Evolutionary conservation across 2,797 vertebrate genomes (phyloP).

Genomic region (Arctocebus calabarensis): DNA sequence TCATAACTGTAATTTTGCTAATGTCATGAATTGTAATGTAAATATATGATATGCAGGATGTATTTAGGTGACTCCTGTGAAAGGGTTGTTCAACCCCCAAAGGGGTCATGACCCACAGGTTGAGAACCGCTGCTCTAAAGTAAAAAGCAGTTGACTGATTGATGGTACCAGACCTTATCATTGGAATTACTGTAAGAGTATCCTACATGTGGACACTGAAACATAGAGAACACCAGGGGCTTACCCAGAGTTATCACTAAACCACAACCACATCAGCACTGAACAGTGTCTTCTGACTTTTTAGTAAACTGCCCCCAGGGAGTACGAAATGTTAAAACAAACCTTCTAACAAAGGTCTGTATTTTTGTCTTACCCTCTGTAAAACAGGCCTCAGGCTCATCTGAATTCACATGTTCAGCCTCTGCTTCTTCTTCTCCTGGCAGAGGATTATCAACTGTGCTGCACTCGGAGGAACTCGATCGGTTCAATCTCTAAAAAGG

Average conservation of each 20-base stretch:
- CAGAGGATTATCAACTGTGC: constrained; percentile 92
- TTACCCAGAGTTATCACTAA: background rate
- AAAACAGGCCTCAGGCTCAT: constrained; percentile 95
- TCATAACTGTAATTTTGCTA: too few species aligned
- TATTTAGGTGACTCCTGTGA: too few species aligned
- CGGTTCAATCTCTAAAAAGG: constrained; percentile 89
- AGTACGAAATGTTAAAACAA: background rate
- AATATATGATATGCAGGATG: too few species aligned
- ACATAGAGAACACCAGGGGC: background rate
- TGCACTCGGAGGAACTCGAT: constrained; percentile 95
- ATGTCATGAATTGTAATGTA: too few species aligned
- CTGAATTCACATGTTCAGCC: constrained; percentile 88
- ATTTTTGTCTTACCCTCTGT: constrained; percentile 90
- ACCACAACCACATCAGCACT: background rate
- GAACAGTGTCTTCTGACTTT: background rate
- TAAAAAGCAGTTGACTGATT: background rate
- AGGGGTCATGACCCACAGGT: too few species aligned
- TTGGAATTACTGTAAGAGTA: background rate
- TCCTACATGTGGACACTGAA: background rate
- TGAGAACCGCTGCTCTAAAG: background rate
- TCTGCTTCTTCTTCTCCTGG: constrained; percentile 91
- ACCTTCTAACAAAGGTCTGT: background rate
- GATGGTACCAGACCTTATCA: background rate
- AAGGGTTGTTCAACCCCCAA: too few species aligned
- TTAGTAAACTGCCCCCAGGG: background rate